These are phyloP conservation scores for Herminia tarsipennalis DNA, from an alignment of 2,888 invertebrate species.

Conservation along the genomic window DNA sequence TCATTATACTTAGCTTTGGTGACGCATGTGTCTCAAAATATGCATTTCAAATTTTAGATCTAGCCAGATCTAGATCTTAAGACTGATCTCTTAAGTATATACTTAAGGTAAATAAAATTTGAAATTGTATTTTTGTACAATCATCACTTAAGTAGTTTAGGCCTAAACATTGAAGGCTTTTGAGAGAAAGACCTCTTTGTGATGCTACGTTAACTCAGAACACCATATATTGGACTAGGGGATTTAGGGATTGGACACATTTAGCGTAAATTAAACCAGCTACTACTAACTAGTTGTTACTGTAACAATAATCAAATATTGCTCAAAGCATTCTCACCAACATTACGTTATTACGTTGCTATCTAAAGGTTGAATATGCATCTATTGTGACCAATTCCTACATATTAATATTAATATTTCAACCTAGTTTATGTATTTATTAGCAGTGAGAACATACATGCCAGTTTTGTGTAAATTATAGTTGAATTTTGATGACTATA, in stretches of 20 bases:
- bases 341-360: too few species aligned
- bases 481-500: conserved; percentile 17
- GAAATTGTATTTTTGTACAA: conserved; percentile 51
- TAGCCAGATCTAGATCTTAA: conserved; percentile 38
- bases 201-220: neutral
- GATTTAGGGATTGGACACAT: too few species aligned
- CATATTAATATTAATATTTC: too few species aligned
- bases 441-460: conserved; percentile 7
- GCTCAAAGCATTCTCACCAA: too few species aligned
- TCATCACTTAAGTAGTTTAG: conserved; percentile 36
- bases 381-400: neutral
- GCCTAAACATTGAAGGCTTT: conserved; percentile 25
- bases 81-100: conserved; percentile 51
- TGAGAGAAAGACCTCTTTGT: neutral
- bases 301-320: too few species aligned
- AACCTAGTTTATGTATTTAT: conserved; percentile 4
- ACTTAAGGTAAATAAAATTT: conserved; percentile 53
- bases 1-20: conserved; percentile 33
- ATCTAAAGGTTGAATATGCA: too few species aligned
- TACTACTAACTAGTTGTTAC: too few species aligned
- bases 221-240: too few species aligned
- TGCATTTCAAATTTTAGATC: conserved; percentile 58
- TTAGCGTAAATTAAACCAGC: too few species aligned
- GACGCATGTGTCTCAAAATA: conserved; percentile 38
- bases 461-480: conserved; percentile 22